Evolutionary conservation across 2,113 vertebrate species (phyloP), one percentile per base, ranked within the genome.

Genomic region (Zosterops borbonicus): DNA sequence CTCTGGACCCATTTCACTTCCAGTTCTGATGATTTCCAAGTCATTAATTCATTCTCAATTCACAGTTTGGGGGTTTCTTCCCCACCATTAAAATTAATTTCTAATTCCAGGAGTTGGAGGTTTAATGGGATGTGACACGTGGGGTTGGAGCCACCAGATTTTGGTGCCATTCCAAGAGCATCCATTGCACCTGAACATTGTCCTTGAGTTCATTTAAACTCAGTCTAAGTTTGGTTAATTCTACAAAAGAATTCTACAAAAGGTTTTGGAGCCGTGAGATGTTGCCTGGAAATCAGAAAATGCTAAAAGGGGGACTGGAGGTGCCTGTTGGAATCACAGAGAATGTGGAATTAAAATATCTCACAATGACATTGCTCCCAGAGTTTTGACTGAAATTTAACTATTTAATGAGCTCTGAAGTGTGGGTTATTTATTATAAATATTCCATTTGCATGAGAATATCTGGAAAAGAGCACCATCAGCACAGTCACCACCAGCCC

Each of bases 351-450:
- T 47, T 42, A 5, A 58, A 83, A 39, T 11, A 49, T 44, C 33
- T 42, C 18, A 8, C 3, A 17, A 20, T 17, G 46, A n/a, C 49
- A 39, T 60, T 15, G 8, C 58, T 55, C 25, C 17, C 42, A 24
- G 65, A 23, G 44, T 9, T 84, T 20, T 39, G 42, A 8, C n/a
- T 78, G 68, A 28, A 67, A 31, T 6, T 0, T 17, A 46, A 35
- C 33, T 7, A 19, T 5, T 87, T 8, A 3, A 16, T 1, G 46
- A 58, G 64, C 46, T 62, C 27, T 39, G 11, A 71, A 21, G 12
- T 2, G 9, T 6, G 24, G 9, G 35, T 20, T n/a, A 3, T 33
- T 39, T 39, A 39, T 5, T 1, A 20, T 2, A 37, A 28, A 9
- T 9, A 46, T 47, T 25, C 41, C 13, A 12, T 58, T 35, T 79